Evolutionary conservation across 2,113 vertebrate genomes (phyloP).

Genomic region (Syngnathus typhle): DNA sequence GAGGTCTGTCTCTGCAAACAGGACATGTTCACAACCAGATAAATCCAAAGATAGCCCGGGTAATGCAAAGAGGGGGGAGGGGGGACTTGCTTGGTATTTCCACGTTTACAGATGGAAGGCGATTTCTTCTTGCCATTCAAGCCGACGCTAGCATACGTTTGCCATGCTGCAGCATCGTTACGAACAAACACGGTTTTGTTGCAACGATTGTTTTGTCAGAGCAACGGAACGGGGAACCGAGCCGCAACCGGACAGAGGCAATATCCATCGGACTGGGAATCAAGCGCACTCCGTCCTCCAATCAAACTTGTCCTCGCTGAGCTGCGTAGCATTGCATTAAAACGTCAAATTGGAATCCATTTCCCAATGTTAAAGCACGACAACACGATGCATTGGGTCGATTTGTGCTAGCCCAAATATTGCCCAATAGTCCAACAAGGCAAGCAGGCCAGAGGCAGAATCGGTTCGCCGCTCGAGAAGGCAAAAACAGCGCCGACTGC

Average conservation of each 20-base stretch:
- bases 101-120: conserved; percentile 46
- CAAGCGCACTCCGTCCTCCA: conserved; percentile 47
- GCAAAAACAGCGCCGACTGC: conserved; percentile 32
- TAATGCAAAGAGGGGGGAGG: conserved; percentile 25
- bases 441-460: conserved; percentile 43
- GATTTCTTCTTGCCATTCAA: conserved; percentile 30
- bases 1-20: conserved; percentile 41
- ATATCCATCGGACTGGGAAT: conserved; percentile 59
- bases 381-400: fast-evolving
- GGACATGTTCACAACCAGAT: conserved; percentile 34
- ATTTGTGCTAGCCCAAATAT: conserved; percentile 3
- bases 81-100: conserved; percentile 43
- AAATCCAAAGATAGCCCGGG: conserved; percentile 49
- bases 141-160: conserved; percentile 26
- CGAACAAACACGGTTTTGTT: conserved; percentile 15
- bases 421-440: conserved; percentile 28
- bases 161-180: conserved; percentile 43
- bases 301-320: conserved; percentile 45
- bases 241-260: conserved; percentile 43
- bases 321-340: conserved; percentile 24
- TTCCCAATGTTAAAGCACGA: fast-evolving
- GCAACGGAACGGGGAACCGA: conserved; percentile 29
- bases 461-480: conserved; percentile 43
- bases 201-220: conserved; percentile 11
- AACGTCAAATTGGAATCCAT: conserved; percentile 8